Evolutionary conservation across 2,113 vertebrate species (phyloP).

Genomic region (Bubo blakistoni): DNA sequence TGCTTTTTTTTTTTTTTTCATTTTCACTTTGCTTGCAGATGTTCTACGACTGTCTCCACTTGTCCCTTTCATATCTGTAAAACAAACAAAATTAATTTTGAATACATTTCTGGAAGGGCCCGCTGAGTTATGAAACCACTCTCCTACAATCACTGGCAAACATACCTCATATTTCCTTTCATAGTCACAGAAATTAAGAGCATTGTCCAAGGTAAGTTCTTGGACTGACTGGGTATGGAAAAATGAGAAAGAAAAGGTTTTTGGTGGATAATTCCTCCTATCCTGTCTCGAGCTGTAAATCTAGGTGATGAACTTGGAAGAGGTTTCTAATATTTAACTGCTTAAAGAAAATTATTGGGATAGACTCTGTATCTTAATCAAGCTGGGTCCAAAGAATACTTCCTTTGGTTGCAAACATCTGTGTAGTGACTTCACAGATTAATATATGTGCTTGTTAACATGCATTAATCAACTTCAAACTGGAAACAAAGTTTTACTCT

Average conservation of each 20-base stretch:
- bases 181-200: neutral
- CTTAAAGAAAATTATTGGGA: neutral
- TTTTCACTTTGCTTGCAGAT: neutral
- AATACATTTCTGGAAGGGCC: neutral
- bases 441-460: neutral
- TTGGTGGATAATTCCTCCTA: neutral
- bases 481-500: neutral
- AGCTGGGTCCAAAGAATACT: neutral
- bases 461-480: neutral
- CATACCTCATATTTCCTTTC: neutral
- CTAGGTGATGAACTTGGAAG: neutral
- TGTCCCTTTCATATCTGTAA: neutral
- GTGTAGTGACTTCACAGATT: neutral
- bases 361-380: neutral
- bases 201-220: neutral
- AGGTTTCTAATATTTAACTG: neutral
- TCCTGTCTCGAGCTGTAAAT: neutral
- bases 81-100: neutral
- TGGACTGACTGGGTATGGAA: neutral
- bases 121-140: neutral
- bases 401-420: neutral
- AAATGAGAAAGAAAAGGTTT: neutral
- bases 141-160: neutral
- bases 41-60: neutral
- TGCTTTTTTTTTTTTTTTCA: neutral